A percentile compares a stretch with the other conserved stretches of the same genome.
These are phyloP conservation scores for Dendrocopos noguchii DNA, from an alignment of 2,113 vertebrate genomes.

Conservation along the genomic window DNA sequence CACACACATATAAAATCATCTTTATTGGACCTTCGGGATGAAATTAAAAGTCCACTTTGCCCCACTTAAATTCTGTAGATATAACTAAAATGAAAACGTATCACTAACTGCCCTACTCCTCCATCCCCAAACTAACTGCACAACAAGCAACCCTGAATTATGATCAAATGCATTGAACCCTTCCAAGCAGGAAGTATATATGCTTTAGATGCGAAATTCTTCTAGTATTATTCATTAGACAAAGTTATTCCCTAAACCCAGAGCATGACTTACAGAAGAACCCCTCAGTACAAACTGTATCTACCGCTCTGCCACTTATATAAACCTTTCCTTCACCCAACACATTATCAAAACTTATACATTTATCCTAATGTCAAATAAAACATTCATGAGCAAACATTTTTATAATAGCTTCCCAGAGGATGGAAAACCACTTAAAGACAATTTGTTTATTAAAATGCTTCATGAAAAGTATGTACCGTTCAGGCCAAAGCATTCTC, in stretches of 20 bases:
- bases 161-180: background rate
- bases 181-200: constrained; percentile 20
- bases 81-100: background rate
- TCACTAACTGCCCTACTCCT: background rate
- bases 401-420: constrained; percentile 25
- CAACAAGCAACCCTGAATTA: background rate
- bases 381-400: background rate
- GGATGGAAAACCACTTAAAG: constrained; percentile 9
- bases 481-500: background rate
- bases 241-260: background rate
- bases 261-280: background rate
- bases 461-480: background rate
- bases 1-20: no score
- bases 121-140: background rate
- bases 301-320: background rate
- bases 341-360: constrained; percentile 29
- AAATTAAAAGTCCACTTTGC: background rate
- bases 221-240: background rate
- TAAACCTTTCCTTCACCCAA: background rate
- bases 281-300: background rate
- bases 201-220: constrained; percentile 37
- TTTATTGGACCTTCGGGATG: background rate
- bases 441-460: constrained; percentile 9
- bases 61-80: background rate
- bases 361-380: constrained; percentile 36